Evolutionary conservation across 1,140 invertebrate species (phyloP).

Genomic region (Akabosia matsudoensis): DNA sequence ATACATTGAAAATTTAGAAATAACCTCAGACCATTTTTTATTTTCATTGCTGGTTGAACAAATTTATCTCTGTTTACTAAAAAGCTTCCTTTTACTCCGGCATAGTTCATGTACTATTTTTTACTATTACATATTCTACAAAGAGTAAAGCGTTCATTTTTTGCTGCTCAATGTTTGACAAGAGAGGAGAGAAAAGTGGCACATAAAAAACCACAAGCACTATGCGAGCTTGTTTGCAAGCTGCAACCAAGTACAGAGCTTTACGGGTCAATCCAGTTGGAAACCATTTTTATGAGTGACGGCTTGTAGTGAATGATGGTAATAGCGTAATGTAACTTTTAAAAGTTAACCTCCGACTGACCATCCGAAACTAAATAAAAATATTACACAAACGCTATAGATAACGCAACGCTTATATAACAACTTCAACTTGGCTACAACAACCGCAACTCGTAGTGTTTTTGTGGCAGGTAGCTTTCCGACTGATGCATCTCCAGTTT

Average conservation of each 20-base stretch:
- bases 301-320: slow-evolving; percentile 21
- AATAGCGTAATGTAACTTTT: slow-evolving; percentile 15
- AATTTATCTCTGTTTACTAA: background rate
- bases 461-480: slow-evolving; percentile 9
- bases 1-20: slow-evolving; percentile 13
- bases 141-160: no score
- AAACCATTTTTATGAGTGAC: slow-evolving; percentile 23
- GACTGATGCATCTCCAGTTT: background rate
- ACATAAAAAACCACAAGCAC: background rate
- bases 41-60: no score
- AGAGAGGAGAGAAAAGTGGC: background rate
- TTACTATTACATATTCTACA: no score
- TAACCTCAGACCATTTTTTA: background rate
- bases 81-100: background rate
- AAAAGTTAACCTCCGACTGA: slow-evolving; percentile 8
- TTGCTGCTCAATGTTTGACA: no score
- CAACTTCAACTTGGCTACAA: no score
- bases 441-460: no score
- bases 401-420: no score
- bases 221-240: background rate
- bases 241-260: background rate
- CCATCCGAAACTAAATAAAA: background rate
- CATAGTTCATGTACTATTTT: no score
- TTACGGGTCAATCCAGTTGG: slow-evolving; percentile 22
- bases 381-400: no score